Base-by-base conservation (phyloP, 2,113 vertebrate species). In the Hypocryptadius cinnamomeus region DNA sequence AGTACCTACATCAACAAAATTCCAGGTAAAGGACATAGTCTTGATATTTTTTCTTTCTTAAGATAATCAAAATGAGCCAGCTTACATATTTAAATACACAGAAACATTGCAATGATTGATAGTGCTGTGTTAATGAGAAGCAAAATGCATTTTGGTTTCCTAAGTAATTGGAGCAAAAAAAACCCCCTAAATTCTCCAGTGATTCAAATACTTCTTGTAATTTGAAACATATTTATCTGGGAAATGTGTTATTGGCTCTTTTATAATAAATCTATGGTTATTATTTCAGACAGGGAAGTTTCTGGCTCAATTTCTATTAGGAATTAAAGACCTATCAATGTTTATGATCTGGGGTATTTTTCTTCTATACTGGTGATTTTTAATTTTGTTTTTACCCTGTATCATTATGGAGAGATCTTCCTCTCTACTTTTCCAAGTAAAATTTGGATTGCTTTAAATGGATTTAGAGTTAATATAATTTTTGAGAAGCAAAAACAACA, bases 111-210 rank as follows among this genome's bases (percentile, higher is more conserved):
- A 31, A 71, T 57, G 77, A 95, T 96, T 96, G 96, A 95, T 87
- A 95, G 51, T 73, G 39, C 76, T 45, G 35, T 85, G 48, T 92
- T 96, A 97, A 97, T 95, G 89, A 96, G 94, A 97, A 96, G 47
- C 91, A 96, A 96, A 96, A 96, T 96, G 65, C n/a, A 18, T 90
- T 97, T 97, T 35, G 15, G 69, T 94, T 98, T 95, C 80, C 54
- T 59, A 88, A 96, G 77, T 92, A 96, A 96, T 93, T 96, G 89
- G 87, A 94, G 78, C 61, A 94, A 94, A 93, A 97, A 96, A 92
- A 71, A 9, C n/a, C n/a, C n/a, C n/a, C n/a, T 61, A 77, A 92
- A 88, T 86, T 64, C 70, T 95, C 74, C 90, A 81, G 89, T 61
- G 90, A 95, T 61, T 94, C 72, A 77, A 70, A 91, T 78, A 53